A percentile compares a stretch with the other conserved stretches of the same genome.
These are phyloP conservation scores for Odontothrips loti DNA, from an alignment of 2,888 invertebrate genomes.

Conservation along the genomic window DNA sequence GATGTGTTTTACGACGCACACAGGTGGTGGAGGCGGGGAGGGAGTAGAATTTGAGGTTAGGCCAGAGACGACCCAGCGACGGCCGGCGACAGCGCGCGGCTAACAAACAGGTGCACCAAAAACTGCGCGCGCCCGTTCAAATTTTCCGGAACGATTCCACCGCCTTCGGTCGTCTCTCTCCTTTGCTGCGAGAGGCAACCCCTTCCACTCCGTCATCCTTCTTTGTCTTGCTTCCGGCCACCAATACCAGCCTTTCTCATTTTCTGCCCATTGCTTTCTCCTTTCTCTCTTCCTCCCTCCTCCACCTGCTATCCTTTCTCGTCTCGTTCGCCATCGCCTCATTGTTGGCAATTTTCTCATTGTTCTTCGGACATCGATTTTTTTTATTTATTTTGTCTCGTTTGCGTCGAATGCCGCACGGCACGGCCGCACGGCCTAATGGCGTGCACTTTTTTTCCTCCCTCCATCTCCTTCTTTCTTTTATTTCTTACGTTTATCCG, in stretches of 20 bases:
- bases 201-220: not conserved
- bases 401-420: not conserved
- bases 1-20: slow-evolving; percentile 18
- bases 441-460: not conserved
- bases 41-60: too few species aligned
- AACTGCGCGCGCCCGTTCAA: too few species aligned
- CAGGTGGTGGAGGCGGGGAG: not conserved
- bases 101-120: too few species aligned
- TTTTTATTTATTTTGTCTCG: not conserved
- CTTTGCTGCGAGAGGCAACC: too few species aligned
- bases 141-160: too few species aligned
- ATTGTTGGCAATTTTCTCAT: slow-evolving; percentile 18
- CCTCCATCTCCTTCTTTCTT: not conserved
- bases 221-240: not conserved
- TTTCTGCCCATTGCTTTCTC: not conserved
- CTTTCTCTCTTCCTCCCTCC: not conserved
- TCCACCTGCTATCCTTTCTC: too few species aligned
- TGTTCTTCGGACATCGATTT: not conserved
- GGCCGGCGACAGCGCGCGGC: too few species aligned
- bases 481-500: not conserved
- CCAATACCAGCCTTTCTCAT: not conserved
- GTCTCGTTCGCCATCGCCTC: not conserved
- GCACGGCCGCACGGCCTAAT: not conserved
- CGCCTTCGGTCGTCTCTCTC: too few species aligned
- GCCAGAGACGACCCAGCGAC: too few species aligned